Conservation (phyloP, 2,888 invertebrate species). For the Lapara coniferarum region DNA sequence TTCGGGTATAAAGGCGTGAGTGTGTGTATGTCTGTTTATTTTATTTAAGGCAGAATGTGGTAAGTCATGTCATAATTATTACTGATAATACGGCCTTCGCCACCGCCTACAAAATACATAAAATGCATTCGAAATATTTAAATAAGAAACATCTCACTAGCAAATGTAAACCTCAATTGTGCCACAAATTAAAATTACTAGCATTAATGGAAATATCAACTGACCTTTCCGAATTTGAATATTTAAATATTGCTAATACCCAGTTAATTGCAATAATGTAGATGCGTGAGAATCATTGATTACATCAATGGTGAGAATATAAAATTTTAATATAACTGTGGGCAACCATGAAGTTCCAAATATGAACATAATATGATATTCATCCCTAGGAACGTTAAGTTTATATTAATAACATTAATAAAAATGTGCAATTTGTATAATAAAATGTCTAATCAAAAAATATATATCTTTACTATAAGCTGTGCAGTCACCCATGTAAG, state of each 20-base stretch:
- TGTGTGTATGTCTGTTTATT: too few species aligned
- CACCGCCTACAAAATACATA: neutral
- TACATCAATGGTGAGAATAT: neutral
- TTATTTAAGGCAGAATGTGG: too few species aligned
- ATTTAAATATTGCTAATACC: neutral
- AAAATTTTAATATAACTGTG: neutral
- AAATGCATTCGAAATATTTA: neutral
- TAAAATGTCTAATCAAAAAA: too few species aligned
- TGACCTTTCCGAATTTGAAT: constrained; percentile 14
- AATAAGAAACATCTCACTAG: neutral
- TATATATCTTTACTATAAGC: too few species aligned
- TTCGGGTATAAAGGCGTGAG: too few species aligned
- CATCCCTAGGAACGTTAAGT: neutral
- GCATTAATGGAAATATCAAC: constrained; percentile 11
- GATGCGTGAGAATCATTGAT: too few species aligned
- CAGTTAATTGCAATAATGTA: constrained; percentile 4
- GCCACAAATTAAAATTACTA: constrained; percentile 2
- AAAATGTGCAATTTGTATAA: too few species aligned
- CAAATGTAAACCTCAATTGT: neutral
- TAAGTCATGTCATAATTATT: too few species aligned
- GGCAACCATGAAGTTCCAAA: too few species aligned
- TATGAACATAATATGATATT: neutral
- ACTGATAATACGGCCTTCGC: too few species aligned
- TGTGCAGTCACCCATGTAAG: too few species aligned
- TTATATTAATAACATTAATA: neutral